Conservation (phyloP, 2,113 vertebrate genomes). For the Calonectris borealis region DNA sequence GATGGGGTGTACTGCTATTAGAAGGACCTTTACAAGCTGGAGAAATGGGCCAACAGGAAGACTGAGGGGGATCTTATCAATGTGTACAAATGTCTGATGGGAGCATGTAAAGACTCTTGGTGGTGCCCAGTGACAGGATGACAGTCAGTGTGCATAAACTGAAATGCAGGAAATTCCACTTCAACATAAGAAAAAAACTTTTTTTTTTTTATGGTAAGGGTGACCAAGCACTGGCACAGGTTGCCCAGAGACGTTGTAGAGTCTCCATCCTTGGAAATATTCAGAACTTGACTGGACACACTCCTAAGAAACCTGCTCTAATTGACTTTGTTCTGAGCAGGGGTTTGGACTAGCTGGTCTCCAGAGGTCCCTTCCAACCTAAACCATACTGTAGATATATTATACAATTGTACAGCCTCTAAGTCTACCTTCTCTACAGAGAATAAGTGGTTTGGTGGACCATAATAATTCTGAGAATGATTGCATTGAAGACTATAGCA, state of each 20-base stretch:
- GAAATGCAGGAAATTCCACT: neutral
- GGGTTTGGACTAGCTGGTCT: neutral
- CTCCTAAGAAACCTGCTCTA: neutral
- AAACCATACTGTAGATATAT: neutral
- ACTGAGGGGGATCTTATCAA: neutral
- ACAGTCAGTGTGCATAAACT: too few species aligned
- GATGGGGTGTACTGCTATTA: neutral
- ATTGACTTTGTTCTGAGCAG: neutral
- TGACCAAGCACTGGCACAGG: neutral
- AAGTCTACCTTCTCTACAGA: neutral
- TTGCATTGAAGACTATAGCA: neutral
- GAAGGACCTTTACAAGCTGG: neutral
- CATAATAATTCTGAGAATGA: neutral
- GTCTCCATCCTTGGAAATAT: neutral
- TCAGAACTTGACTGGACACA: neutral
- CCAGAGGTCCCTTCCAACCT: neutral
- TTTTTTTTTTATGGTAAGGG: neutral
- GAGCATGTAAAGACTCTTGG: neutral
- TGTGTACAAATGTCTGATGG: neutral
- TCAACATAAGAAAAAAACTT: neutral
- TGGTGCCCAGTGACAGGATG: neutral
- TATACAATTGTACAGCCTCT: neutral
- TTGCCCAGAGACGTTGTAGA: neutral
- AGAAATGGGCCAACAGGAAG: neutral
- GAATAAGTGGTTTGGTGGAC: neutral